Conservation (phyloP, 2,888 invertebrate species). For the Heliconius ismenius region DNA sequence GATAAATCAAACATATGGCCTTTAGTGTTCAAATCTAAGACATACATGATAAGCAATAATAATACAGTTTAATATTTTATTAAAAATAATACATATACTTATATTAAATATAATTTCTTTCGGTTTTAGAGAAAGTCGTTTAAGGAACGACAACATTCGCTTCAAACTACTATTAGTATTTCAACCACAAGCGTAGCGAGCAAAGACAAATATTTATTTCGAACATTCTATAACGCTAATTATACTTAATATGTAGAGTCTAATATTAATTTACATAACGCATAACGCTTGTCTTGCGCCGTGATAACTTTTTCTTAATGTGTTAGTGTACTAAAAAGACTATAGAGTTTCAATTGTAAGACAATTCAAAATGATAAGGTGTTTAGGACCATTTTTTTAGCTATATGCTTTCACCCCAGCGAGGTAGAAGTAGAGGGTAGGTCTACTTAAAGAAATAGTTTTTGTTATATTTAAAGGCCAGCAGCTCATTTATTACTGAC, state of each 20-base stretch:
- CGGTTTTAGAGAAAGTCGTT: constrained; percentile 8
- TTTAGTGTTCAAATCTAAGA: constrained; percentile 5
- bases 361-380: background rate
- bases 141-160: constrained; percentile 2
- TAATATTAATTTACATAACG: constrained; percentile 6
- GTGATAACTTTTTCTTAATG: background rate
- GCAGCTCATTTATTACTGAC: too few species aligned
- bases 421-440: too few species aligned
- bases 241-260: constrained; percentile 8
- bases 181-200: background rate
- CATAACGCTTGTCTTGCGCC: background rate
- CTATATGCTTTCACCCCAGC: too few species aligned
- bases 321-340: too few species aligned
- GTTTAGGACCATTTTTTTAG: background rate
- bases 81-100: background rate
- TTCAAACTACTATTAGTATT: background rate
- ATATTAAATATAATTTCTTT: background rate
- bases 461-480: too few species aligned
- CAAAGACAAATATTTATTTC: constrained; percentile 12
- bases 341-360: background rate
- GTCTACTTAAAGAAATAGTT: too few species aligned
- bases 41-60: background rate
- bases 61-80: background rate
- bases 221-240: constrained; percentile 9
- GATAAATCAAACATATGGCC: constrained; percentile 24